These are phyloP conservation scores for Rapana venosa DNA, from an alignment of 2,888 invertebrate species.

Conservation along the genomic window DNA sequence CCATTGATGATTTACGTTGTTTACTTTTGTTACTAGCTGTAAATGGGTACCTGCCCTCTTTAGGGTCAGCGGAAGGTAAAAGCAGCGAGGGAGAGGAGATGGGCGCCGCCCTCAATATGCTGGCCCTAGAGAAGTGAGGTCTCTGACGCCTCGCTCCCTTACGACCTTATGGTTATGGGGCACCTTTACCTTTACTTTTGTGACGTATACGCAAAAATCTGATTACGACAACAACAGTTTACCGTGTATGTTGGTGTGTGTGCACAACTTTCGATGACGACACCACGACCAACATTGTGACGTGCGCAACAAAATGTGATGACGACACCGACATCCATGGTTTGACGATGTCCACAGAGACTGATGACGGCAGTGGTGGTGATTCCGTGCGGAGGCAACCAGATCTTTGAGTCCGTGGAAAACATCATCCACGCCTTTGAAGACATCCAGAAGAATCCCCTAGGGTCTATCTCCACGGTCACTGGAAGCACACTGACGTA, in stretches of 20 bases:
- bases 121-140: too few relatives aligned
- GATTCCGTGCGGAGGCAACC: slow-evolving; percentile 54
- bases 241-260: neutral
- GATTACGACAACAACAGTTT: too few relatives aligned
- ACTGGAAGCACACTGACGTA: slow-evolving; percentile 55
- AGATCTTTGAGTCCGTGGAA: slow-evolving; percentile 52
- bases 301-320: neutral
- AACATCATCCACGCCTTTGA: slow-evolving; percentile 55
- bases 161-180: too few relatives aligned
- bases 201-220: too few relatives aligned
- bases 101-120: too few relatives aligned
- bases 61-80: too few relatives aligned
- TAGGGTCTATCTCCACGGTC: slow-evolving; percentile 52
- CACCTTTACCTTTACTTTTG: too few relatives aligned
- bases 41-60: too few relatives aligned
- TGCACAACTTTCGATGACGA: neutral
- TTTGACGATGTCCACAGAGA: slow-evolving; percentile 46
- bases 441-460: slow-evolving; percentile 55
- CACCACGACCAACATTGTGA: neutral
- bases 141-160: too few relatives aligned
- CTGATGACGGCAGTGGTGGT: slow-evolving; percentile 55
- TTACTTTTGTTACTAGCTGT: too few relatives aligned
- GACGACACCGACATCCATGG: neutral
- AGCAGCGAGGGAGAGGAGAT: too few relatives aligned
- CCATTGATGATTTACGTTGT: neutral